A percentile compares a stretch with the other conserved stretches of the same genome.
Conservation (phyloP, 2,113 vertebrate genomes). For the human (Homo sapiens) region DNA sequence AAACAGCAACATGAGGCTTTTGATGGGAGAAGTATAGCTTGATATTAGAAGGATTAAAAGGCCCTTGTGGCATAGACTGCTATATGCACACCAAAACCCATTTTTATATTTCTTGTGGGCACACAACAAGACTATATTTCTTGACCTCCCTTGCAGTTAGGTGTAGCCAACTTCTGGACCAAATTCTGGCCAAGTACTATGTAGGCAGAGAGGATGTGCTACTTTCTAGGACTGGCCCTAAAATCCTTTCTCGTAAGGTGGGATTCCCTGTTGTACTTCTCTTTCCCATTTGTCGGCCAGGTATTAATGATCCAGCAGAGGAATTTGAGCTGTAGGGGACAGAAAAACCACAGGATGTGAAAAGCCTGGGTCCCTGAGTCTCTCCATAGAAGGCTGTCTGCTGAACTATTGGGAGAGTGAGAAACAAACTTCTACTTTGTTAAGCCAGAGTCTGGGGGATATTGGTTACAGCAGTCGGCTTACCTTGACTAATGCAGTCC, state of each 20-base stretch:
- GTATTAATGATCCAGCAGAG: not conserved
- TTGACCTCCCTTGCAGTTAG: not conserved
- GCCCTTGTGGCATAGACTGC: not conserved
- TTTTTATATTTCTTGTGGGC: not conserved
- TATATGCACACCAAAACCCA: not conserved
- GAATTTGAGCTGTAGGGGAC: not conserved
- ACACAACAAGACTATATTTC: not conserved
- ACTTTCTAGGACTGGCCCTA: not conserved
- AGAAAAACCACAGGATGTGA: not conserved
- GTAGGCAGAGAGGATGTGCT: not conserved
- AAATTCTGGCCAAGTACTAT: not conserved
- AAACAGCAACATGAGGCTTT: not conserved
- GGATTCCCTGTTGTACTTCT: not conserved
- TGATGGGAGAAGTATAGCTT: not conserved
- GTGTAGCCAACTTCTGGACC: not conserved
- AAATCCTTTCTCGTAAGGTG: not conserved
- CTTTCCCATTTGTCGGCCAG: not conserved
- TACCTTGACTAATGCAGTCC: not conserved
- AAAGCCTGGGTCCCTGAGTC: not conserved
- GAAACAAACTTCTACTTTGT: not conserved
- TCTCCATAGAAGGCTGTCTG: not conserved
- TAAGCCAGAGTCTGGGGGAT: not conserved
- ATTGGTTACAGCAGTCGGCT: not conserved
- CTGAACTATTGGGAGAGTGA: not conserved
- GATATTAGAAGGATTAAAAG: not conserved